A percentile compares a stretch with the other conserved stretches of the same genome.
Conservation (phyloP, 2,797 vertebrate genomes). For the Chaetophractus vellerosus region DNA sequence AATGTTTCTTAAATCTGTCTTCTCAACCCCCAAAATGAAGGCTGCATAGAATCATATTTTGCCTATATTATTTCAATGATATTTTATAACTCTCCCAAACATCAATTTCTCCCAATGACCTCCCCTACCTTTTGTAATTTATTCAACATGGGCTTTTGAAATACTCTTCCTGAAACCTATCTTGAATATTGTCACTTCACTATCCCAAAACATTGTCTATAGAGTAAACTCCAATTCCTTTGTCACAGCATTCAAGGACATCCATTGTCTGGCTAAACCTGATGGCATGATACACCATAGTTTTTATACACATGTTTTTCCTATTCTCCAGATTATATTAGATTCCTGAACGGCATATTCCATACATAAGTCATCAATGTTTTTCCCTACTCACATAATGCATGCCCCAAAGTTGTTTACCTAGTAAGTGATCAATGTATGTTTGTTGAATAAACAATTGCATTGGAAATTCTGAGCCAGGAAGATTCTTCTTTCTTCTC, state of each 20-base stretch:
- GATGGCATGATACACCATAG: no score
- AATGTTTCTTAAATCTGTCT: not conserved
- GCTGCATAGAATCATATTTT: not conserved
- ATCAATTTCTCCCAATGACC: not conserved
- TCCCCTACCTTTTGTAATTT: not conserved
- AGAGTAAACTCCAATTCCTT: not conserved
- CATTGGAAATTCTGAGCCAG: not conserved
- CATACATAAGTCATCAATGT: not conserved
- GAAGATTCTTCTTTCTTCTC: not conserved
- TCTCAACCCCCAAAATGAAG: not conserved
- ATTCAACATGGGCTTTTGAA: not conserved
- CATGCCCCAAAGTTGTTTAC: not conserved
- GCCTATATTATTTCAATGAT: not conserved
- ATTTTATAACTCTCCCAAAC: slow-evolving; percentile 10
- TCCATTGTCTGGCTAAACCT: not conserved
- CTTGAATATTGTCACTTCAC: not conserved
- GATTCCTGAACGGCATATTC: not conserved
- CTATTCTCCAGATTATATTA: not conserved
- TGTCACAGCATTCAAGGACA: not conserved
- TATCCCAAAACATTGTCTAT: not conserved
- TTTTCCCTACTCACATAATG: not conserved
- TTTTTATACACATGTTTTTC: not conserved
- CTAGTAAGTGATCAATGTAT: not conserved
- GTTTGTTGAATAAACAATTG: slow-evolving; percentile 18
- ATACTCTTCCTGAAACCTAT: not conserved